phyloP scores from a whole-genome alignment of 1,140 invertebrate species.

The Lepidurus packardi region DNA sequence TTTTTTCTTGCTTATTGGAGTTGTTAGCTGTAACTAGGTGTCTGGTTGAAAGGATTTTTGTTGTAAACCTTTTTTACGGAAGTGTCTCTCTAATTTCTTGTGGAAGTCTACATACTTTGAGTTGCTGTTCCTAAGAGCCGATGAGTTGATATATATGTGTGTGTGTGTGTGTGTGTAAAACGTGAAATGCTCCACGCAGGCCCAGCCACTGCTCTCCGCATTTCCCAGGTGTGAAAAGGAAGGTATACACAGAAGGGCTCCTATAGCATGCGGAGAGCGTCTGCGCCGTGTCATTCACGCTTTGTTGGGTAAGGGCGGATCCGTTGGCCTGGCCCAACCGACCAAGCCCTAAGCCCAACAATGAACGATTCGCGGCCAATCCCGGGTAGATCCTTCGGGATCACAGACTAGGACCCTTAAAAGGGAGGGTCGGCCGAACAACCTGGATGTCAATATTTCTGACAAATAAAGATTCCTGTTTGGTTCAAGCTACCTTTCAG shows the following conservation, averaged over 20 bases:
- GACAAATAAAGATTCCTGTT: slow-evolving; percentile 31
- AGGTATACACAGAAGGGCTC: not conserved
- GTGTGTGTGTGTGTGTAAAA: slow-evolving; percentile 4
- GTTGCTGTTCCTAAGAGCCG: not conserved
- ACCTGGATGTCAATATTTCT: slow-evolving; percentile 30
- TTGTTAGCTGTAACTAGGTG: not conserved
- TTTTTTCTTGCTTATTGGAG: not conserved
- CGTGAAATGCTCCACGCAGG: not conserved
- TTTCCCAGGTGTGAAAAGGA: not conserved
- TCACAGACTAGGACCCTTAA: not conserved
- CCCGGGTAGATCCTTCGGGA: not conserved
- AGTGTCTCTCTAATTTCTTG: not conserved
- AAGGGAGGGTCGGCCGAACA: slow-evolving; percentile 15
- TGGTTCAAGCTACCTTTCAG: slow-evolving; percentile 25
- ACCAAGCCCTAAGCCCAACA: slow-evolving; percentile 20
- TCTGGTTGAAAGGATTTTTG: slow-evolving; percentile 7
- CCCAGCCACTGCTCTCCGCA: not conserved
- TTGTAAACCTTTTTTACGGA: not conserved
- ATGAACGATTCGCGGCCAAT: slow-evolving; percentile 19
- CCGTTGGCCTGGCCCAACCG: slow-evolving; percentile 1
- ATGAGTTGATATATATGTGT: not conserved
- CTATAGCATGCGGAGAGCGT: not conserved
- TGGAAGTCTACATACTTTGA: not conserved
- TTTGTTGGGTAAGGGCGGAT: slow-evolving; percentile 14
- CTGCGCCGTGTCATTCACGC: not conserved